Conservation (phyloP, 2,113 vertebrate species). For the Lasiurus cinereus region DNA sequence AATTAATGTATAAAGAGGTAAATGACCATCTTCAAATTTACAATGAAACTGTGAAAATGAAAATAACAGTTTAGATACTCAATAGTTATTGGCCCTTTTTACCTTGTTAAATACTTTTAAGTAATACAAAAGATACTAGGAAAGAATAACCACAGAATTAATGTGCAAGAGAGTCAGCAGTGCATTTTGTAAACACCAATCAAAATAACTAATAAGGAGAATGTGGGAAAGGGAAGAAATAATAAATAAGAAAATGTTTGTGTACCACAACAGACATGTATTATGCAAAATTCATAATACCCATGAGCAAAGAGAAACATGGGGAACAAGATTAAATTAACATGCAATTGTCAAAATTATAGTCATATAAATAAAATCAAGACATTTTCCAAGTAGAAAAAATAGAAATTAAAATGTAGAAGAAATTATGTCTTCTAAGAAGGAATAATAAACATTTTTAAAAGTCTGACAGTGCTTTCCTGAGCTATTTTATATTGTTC, state of each 20-base stretch:
- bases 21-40: slow-evolving; percentile 37
- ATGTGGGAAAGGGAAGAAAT: slow-evolving; percentile 45
- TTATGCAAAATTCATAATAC: slow-evolving; percentile 34
- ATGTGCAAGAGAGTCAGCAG: not conserved
- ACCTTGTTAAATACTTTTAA: slow-evolving; percentile 58
- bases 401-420: slow-evolving; percentile 49
- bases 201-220: slow-evolving; percentile 50
- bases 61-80: slow-evolving; percentile 58
- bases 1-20: slow-evolving; percentile 46
- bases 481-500: slow-evolving; percentile 22
- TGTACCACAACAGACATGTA: slow-evolving; percentile 6
- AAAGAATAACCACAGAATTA: slow-evolving; percentile 59
- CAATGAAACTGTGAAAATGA: slow-evolving; percentile 39
- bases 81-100: slow-evolving; percentile 34
- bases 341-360: slow-evolving; percentile 44
- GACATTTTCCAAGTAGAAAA: slow-evolving; percentile 54
- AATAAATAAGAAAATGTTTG: slow-evolving; percentile 55
- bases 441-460: slow-evolving; percentile 49
- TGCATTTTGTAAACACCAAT: slow-evolving; percentile 36
- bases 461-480: not conserved
- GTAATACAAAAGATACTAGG: slow-evolving; percentile 34
- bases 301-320: slow-evolving; percentile 43
- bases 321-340: slow-evolving; percentile 61
- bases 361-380: slow-evolving; percentile 49
- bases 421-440: not conserved